Evolutionary conservation across 1,140 invertebrate genomes (phyloP).

Genomic region (Micrasema longulum): DNA sequence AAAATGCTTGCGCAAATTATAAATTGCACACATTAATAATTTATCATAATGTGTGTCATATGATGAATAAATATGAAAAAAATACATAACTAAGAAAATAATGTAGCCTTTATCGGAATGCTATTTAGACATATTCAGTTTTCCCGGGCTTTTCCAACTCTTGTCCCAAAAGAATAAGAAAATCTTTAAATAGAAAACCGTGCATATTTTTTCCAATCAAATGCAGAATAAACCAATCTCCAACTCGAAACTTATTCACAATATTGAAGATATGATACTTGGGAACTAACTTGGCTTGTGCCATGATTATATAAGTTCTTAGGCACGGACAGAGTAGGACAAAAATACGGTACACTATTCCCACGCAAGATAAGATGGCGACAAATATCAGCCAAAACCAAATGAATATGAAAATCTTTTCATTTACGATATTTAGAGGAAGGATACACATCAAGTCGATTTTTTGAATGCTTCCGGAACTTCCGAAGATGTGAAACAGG

Average conservation of each 20-base stretch:
- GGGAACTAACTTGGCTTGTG: conserved; percentile 66
- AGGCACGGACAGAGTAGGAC: conserved; percentile 66
- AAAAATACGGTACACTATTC: conserved; percentile 72
- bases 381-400: conserved; percentile 87
- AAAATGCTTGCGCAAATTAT: too few species aligned
- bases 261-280: conserved; percentile 66
- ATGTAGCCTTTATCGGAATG: too few species aligned
- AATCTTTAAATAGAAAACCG: conserved; percentile 70
- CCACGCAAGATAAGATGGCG: conserved; percentile 71
- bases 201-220: conserved; percentile 77
- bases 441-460: conserved; percentile 80
- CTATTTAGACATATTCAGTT: conserved; percentile 17
- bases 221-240: conserved; percentile 79
- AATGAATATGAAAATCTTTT: conserved; percentile 83
- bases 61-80: too few species aligned
- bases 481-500: conserved; percentile 74
- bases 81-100: too few species aligned
- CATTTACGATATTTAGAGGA: conserved; percentile 82
- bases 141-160: conserved; percentile 56
- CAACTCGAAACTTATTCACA: conserved; percentile 69
- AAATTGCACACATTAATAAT: too few species aligned
- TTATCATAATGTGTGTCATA: too few species aligned
- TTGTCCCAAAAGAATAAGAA: conserved; percentile 65
- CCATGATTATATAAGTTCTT: conserved; percentile 69
- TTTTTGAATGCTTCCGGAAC: conserved; percentile 70